A percentile compares a stretch with the other conserved stretches of the same genome.
These are phyloP conservation scores for Drosophila peninsularis DNA, from an alignment of 2,888 invertebrate species.

Conservation along the genomic window DNA sequence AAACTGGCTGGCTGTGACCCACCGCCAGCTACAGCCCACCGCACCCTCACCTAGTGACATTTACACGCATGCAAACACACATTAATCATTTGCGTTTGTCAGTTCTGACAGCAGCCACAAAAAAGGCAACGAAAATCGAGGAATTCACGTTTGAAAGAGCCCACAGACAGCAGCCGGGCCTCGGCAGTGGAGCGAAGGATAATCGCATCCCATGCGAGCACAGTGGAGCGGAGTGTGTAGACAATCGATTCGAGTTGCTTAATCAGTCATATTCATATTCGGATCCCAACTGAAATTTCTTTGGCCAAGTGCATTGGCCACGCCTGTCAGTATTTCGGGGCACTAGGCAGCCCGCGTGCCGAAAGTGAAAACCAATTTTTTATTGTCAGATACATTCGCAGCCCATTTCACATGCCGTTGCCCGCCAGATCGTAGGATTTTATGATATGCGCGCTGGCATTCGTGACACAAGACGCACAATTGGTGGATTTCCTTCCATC, in stretches of 20 bases:
- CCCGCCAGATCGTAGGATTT: constrained; percentile 3
- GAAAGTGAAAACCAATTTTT: constrained; percentile 41
- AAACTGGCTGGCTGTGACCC: constrained; percentile 1
- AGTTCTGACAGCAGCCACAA: constrained; percentile 76
- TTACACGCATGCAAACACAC: constrained; percentile 81
- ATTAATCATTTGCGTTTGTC: constrained; percentile 83
- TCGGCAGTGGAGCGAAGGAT: constrained; percentile 34
- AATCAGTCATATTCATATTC: constrained; percentile 69
- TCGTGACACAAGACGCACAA: constrained; percentile 19
- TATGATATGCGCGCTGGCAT: constrained; percentile 4
- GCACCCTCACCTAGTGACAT: constrained; percentile 77
- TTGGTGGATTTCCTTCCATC: constrained; percentile 11
- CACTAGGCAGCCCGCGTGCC: constrained; percentile 24
- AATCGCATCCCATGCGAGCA: constrained; percentile 34
- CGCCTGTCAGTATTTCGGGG: constrained; percentile 18
- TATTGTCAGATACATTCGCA: constrained; percentile 41
- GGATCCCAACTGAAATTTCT: not conserved
- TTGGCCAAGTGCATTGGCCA: constrained; percentile 51
- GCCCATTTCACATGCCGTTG: constrained; percentile 35
- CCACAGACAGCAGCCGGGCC: not conserved
- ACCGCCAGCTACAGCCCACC: not conserved
- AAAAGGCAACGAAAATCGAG: constrained; percentile 30
- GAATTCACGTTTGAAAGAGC: constrained; percentile 51
- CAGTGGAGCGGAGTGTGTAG: constrained; percentile 55
- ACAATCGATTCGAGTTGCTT: constrained; percentile 74